These are phyloP conservation scores for Mermis nigrescens DNA, from an alignment of 2,888 invertebrate genomes.

Conservation along the genomic window DNA sequence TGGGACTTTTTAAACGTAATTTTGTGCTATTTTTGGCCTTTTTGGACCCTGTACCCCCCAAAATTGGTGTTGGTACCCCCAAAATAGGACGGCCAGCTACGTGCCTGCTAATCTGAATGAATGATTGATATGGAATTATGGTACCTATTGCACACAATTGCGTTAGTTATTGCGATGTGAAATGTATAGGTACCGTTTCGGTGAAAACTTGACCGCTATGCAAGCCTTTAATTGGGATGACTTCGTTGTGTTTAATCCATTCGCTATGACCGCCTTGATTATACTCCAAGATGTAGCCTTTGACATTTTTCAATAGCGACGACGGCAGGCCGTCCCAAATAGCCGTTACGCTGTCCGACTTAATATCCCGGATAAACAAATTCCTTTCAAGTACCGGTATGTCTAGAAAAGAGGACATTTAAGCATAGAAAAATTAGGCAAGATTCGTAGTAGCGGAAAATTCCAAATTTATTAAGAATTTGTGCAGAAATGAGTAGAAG, in stretches of 20 bases:
- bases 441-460: no score
- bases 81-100: no score
- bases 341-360: conserved; percentile 27
- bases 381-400: conserved; percentile 29
- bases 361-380: conserved; percentile 24
- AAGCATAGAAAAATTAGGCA: no score
- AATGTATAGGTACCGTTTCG: conserved; percentile 1
- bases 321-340: conserved; percentile 27
- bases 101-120: no score
- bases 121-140: no score
- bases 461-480: no score
- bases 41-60: no score
- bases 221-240: conserved; percentile 4
- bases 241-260: conserved; percentile 9
- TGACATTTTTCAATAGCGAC: conserved; percentile 23
- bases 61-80: no score
- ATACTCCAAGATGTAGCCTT: conserved; percentile 30
- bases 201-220: conserved; percentile 1
- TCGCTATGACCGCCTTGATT: conserved; percentile 14
- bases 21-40: no score
- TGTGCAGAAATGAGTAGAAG: background rate
- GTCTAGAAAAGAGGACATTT: conserved; percentile 17
- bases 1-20: no score
- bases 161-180: no score
- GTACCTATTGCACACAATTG: no score